A percentile compares a stretch with the other conserved stretches of the same genome.
Evolutionary conservation across 2,797 vertebrate species (phyloP).

Genomic region (Dendrocincla fuliginosa): DNA sequence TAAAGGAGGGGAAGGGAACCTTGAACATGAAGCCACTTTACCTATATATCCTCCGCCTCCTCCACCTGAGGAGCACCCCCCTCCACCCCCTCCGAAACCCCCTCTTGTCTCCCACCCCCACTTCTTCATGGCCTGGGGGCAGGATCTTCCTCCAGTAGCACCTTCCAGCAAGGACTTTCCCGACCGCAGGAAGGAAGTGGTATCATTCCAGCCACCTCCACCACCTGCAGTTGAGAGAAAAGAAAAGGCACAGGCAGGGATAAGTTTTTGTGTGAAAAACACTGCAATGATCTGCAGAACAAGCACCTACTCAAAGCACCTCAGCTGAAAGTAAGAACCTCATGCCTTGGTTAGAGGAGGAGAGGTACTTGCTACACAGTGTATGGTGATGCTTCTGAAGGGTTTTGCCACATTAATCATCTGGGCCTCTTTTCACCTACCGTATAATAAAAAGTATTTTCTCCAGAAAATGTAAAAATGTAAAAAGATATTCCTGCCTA

Average conservation of each 20-base stretch:
- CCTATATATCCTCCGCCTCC: constrained; percentile 98
- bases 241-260: background rate
- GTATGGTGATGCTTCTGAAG: background rate
- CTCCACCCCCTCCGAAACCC: constrained; percentile 95
- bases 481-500: background rate
- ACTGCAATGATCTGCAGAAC: background rate
- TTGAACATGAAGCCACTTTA: constrained; percentile 84
- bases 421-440: background rate
- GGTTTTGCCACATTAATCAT: background rate
- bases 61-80: constrained; percentile 93
- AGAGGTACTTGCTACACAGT: background rate
- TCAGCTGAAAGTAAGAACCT: background rate
- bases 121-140: constrained; percentile 88
- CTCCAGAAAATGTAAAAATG: background rate
- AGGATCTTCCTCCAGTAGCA: constrained; percentile 92
- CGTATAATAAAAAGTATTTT: background rate
- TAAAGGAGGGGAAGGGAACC: constrained; percentile 77
- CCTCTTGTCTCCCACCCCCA: constrained; percentile 94
- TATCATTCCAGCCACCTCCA: constrained; percentile 96
- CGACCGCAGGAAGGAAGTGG: constrained; percentile 84
- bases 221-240: constrained; percentile 84
- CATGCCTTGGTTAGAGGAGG: background rate
- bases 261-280: background rate
- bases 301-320: background rate
- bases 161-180: constrained; percentile 93